Evolutionary conservation across 35 echinoderm and acorn worm genomes (phyloP), one percentile per base, ranked within the genome.

Genomic region (Chiridota heheva): DNA sequence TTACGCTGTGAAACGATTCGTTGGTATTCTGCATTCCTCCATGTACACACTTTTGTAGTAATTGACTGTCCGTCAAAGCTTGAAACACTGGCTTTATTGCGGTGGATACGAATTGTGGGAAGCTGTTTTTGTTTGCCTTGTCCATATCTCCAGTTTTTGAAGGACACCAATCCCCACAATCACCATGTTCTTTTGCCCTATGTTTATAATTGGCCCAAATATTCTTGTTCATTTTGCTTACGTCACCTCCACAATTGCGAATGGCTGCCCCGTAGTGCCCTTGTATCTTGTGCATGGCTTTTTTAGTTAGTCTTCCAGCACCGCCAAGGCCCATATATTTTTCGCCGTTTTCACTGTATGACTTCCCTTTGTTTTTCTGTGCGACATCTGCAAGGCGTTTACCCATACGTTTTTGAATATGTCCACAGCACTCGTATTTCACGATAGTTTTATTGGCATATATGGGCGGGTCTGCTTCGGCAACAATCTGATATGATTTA

Each of bases 21-120:
- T 60, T 60, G 4, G 58, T 60, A n/a, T 60, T 60, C 20, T 60
- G n/a, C n/a, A 30, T 60, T 6, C 58, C 58, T 60, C 58, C 58
- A 60, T 6, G 58, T 26, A 30, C 4, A 6, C 58, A 60, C 4
- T 6, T 6, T 60, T 26, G 32, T n/a, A n/a, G n/a, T n/a, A n/a
- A n/a, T n/a, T n/a, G n/a, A n/a, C n/a, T n/a, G n/a, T n/a, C n/a
- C n/a, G n/a, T n/a, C n/a, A 60, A 30, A 26, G 4, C 58, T 30
- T 60, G 58, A 60, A 6, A 6, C 4, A 20, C 18, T 60, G 58
- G 58, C 58, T 60, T 60, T 30, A 60, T 60, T n/a, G n/a, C n/a
- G n/a, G 18, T 30, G 22, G n/a, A 60, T 30, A 6, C 4, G 32
- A 20, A 60, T 26, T 26, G 3, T 4, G 5, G 20, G 58, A 30